Evolutionary conservation across 2,797 vertebrate species (phyloP), one percentile per base, ranked within the genome.

Genomic region (Poecilia wingei): DNA sequence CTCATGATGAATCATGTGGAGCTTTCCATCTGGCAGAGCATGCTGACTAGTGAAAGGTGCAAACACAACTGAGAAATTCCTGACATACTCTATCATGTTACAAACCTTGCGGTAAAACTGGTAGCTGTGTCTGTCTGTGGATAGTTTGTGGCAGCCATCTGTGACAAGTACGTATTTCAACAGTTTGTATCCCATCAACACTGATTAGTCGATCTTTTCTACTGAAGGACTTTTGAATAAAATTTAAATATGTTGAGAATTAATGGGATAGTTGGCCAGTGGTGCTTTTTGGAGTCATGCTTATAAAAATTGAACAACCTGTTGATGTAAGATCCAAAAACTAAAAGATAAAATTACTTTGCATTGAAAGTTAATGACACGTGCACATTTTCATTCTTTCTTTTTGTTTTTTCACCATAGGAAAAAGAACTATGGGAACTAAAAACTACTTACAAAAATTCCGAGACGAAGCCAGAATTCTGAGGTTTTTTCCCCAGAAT

Each of bases 11-110:
- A 8, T 53, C 47, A 55, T 16, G 2, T 28, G 41, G 41, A 31
- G 68, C 25, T 45, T 71, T 46, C 43, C 41, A 71, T 45, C n/a
- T 45, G 43, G 68, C 41, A 28, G 68, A 45, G 68, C 22, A 43
- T 70, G 68, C 68, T 46, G 68, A 71, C 33, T 33, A 3, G 33
- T 39, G 22, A 14, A 22, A 41, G 22, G 49, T 39, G 49, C 16
- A 53, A 53, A 55, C 41, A 71, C 41, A 71, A 45, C 41, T 71
- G 68, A 45, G 68, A 71, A 45, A 71, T 71, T 45, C 68, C 45
- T 71, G 39, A 70, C 41, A 25, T 45, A 31, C 16, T 55, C 25
- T 64, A 70, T 45, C 41, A 28, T 45, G 41, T 45, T 45, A 45
- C 68, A 70, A 31, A 41, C 22, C 22, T 43, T 70, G 68, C 25